These are phyloP conservation scores for Euphydryas editha DNA, from an alignment of 2,888 invertebrate species.

Conservation along the genomic window DNA sequence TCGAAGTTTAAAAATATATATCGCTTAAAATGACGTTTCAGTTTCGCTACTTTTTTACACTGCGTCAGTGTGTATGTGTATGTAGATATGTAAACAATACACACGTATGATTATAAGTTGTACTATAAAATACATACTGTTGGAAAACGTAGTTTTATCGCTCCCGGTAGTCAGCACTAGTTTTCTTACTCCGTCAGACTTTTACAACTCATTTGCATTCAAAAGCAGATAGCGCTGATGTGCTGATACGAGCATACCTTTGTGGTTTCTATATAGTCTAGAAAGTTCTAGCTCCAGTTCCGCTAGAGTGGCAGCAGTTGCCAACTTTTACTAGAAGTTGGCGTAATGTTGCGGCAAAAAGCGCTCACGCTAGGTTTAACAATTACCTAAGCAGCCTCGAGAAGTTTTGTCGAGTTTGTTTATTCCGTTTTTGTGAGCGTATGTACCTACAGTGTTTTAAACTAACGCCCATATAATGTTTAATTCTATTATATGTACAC, in stretches of 20 bases:
- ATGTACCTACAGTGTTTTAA: constrained; percentile 41
- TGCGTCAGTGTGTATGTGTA: not conserved
- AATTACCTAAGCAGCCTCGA: constrained; percentile 78
- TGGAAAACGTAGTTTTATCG: constrained; percentile 25
- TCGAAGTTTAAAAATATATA: too few species aligned
- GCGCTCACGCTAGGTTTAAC: constrained; percentile 80
- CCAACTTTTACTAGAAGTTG: constrained; percentile 74
- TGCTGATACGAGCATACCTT: constrained; percentile 75
- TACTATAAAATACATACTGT: not conserved
- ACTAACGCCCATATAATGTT: constrained; percentile 23
- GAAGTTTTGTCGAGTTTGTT: constrained; percentile 67
- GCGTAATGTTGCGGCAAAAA: constrained; percentile 80
- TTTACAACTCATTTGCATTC: constrained; percentile 83
- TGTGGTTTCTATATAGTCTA: constrained; percentile 78
- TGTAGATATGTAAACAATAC: not conserved
- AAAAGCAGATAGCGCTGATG: constrained; percentile 82
- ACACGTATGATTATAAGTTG: not conserved
- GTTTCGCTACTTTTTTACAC: not conserved
- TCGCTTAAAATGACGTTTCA: too few species aligned
- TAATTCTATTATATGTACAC: constrained; percentile 1
- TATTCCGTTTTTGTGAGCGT: constrained; percentile 58
- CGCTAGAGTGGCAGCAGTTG: constrained; percentile 67
- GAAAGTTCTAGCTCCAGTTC: constrained; percentile 63
- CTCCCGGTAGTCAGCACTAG: constrained; percentile 44
- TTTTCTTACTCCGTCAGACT: constrained; percentile 77